Percentiles rank a stretch among this genome's conserved stretches.
Evolutionary conservation across 2,113 vertebrate genomes (phyloP).

Genomic region (Sander lucioperca): DNA sequence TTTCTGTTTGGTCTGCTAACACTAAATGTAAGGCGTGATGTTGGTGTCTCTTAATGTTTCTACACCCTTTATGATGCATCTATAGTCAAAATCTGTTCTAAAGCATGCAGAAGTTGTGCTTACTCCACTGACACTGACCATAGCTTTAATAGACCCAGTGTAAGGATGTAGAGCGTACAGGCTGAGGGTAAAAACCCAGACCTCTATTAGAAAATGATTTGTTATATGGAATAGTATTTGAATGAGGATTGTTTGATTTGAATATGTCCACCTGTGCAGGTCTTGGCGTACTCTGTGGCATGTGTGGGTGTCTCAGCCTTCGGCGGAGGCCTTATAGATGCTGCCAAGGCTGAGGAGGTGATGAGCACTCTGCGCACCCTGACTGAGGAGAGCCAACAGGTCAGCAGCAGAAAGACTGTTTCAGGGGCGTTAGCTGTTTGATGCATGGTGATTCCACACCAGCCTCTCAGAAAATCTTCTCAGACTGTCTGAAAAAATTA

Average conservation of each 20-base stretch:
- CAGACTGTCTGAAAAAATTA: too few species aligned
- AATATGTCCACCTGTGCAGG: constrained; percentile 77
- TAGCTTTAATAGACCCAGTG: neutral
- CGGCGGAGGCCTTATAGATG: constrained; percentile 86
- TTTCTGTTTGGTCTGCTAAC: too few species aligned
- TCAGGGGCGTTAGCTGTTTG: neutral
- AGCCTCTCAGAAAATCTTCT: neutral
- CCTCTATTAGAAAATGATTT: neutral
- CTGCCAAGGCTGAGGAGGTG: constrained; percentile 88
- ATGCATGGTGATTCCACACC: neutral
- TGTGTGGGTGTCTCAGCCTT: constrained; percentile 91
- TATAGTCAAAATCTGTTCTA: neutral
- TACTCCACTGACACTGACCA: neutral
- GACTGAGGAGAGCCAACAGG: constrained; percentile 94
- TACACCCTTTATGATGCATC: neutral
- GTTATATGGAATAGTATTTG: neutral
- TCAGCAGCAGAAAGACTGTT: constrained; percentile 56
- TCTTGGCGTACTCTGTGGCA: constrained; percentile 90
- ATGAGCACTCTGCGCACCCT: constrained; percentile 88
- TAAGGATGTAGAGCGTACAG: neutral
- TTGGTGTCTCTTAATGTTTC: neutral
- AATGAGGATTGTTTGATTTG: neutral
- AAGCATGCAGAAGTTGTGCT: neutral
- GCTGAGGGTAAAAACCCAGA: neutral
- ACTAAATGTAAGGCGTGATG: neutral